phyloP scores from a whole-genome alignment of 2,113 vertebrate species.

The Tragelaphus scriptus region DNA sequence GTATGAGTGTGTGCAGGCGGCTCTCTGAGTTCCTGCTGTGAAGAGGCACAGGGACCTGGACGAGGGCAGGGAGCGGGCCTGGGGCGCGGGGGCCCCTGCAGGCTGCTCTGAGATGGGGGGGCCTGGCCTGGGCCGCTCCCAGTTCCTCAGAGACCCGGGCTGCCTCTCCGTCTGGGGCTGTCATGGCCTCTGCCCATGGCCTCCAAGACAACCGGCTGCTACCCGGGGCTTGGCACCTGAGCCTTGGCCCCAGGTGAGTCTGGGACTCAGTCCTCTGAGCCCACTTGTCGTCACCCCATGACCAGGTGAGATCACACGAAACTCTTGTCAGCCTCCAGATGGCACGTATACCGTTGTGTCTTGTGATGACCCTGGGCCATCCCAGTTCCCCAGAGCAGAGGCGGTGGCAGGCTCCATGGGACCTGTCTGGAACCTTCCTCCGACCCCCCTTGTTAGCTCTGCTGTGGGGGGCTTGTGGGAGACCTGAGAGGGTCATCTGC shows the following conservation, averaged over 20 bases:
- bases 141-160: not conserved
- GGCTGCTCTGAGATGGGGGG: not conserved
- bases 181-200: too few species aligned
- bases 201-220: not conserved
- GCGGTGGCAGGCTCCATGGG: not conserved
- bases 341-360: fast-evolving
- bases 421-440: not conserved
- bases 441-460: fast-evolving
- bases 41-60: not conserved
- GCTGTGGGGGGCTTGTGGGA: not conserved
- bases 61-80: not conserved
- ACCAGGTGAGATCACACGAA: fast-evolving
- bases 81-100: fast-evolving
- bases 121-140: fast-evolving
- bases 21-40: not conserved
- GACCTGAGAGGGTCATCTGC: not conserved
- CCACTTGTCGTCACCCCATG: fast-evolving
- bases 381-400: not conserved
- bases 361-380: not conserved
- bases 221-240: not conserved
- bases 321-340: not conserved
- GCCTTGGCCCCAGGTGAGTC: not conserved
- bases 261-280: not conserved
- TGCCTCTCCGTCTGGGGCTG: not conserved
- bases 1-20: fast-evolving